Percentiles rank a stretch among this genome's conserved stretches.
Evolutionary conservation across 2,888 invertebrate genomes (phyloP).

Genomic region (Buathra laborator): DNA sequence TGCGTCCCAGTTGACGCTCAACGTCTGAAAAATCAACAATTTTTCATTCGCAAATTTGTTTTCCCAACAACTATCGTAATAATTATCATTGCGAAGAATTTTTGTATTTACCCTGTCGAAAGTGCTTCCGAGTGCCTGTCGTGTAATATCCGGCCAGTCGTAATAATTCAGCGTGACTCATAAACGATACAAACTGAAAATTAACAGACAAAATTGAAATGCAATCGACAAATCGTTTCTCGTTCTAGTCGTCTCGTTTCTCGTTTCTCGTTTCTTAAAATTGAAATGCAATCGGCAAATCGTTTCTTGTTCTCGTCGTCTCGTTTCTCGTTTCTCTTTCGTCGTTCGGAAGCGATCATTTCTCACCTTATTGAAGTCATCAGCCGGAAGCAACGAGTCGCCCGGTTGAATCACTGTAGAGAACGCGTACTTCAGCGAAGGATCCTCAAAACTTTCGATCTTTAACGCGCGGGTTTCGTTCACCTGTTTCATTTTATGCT

Average conservation of each 20-base stretch:
- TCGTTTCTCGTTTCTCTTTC: too few relatives aligned
- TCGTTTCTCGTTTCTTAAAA: too few relatives aligned
- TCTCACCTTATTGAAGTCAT: constrained; percentile 75
- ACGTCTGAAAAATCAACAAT: constrained; percentile 72
- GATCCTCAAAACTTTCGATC: constrained; percentile 49
- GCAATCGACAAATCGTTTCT: too few relatives aligned
- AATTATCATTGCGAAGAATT: neutral
- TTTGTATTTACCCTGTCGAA: constrained; percentile 74
- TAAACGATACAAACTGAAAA: constrained; percentile 76
- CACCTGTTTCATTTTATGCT: constrained; percentile 73
- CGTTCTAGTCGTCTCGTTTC: too few relatives aligned
- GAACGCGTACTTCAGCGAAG: constrained; percentile 73
- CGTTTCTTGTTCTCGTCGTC: too few relatives aligned
- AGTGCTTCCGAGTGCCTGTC: constrained; percentile 65
- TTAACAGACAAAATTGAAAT: too few relatives aligned
- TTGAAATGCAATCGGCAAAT: too few relatives aligned
- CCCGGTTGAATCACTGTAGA: constrained; percentile 76
- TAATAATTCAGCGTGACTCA: constrained; percentile 72
- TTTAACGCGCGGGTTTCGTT: constrained; percentile 60
- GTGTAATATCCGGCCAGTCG: constrained; percentile 66
- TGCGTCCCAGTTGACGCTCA: constrained; percentile 75
- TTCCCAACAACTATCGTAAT: too few relatives aligned
- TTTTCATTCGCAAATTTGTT: neutral
- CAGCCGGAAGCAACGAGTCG: constrained; percentile 74
- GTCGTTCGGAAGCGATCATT: neutral